Base-by-base conservation (phyloP, 2,888 invertebrate species). In the Plagodis pulveraria region DNA sequence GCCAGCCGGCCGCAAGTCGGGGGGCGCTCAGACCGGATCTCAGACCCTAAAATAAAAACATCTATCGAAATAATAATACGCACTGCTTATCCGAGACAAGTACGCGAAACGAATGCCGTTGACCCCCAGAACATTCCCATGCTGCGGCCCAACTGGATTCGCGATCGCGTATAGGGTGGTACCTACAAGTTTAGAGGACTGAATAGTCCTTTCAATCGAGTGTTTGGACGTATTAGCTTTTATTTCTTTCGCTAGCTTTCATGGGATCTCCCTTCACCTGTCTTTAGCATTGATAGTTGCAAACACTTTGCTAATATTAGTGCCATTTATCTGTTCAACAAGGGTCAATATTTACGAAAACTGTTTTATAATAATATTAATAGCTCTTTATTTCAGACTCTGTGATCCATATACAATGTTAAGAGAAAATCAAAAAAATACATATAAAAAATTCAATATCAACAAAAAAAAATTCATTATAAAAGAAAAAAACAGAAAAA, bases 1-100 rank as follows among this genome's bases (percentile, higher is more conserved):
- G 77, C 67, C 87, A 81, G 84, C 83, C 85, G 83, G 81, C 80
- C 76, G 74, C 78, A 72, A 77, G 77, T 78, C 83, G 89, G 89
- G 89, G 91, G 87, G 89, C 87, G 86, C 87, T 70, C 81, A 84
- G 89, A 91, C 91, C 92, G 91, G 91, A 88, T 91, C 86, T 80
- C 77, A 87, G 89, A 90, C 91, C 91, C 91, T 90, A 85, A 90
- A 91, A 89, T 90, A 90, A 91, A 91, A 91, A 89, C 90, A 91
- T 89, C 89, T 87, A 89, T 91, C 89, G 85, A 82, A 91, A 91
- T 91, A 92, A 91, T 91, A 92, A 91, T 91, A 91, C 88, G 83
- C 86, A 88, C 87, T 84, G 84, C 86, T 84, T 84, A 83, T 85
- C 74, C 86, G 81, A 81, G 87, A 89, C 91, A 88, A 91, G 91